Evolutionary conservation across 2,113 vertebrate genomes (phyloP).

Genomic region (Taurulus bubalis): DNA sequence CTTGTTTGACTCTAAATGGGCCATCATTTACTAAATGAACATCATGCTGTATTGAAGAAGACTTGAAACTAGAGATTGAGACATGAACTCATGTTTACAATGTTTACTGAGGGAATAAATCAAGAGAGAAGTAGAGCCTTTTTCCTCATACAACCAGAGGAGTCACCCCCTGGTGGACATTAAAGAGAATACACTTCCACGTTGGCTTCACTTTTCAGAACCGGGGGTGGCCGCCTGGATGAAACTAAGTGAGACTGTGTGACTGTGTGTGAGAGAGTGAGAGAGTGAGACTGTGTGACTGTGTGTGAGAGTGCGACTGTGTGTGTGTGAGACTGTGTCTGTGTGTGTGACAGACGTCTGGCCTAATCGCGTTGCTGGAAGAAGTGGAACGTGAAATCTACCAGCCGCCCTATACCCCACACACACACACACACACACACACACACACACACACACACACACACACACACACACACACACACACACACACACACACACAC

Average conservation of each 20-base stretch:
- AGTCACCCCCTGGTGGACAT: too few relatives aligned
- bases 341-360: conserved; percentile 76
- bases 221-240: too few relatives aligned
- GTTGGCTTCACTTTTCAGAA: too few relatives aligned
- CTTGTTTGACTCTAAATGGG: too few relatives aligned
- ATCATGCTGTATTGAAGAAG: too few relatives aligned
- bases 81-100: too few relatives aligned
- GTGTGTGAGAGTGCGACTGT: conserved; percentile 51
- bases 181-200: too few relatives aligned
- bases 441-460: conserved; percentile 30
- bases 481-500: conserved; percentile 37
- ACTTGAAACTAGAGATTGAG: too few relatives aligned
- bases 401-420: conserved; percentile 67
- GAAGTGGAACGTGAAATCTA: conserved; percentile 84
- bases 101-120: too few relatives aligned
- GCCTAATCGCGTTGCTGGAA: conserved; percentile 79
- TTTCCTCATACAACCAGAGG: too few relatives aligned
- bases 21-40: too few relatives aligned
- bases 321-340: conserved; percentile 35
- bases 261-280: conserved; percentile 39
- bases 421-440: conserved; percentile 24
- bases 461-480: conserved; percentile 7
- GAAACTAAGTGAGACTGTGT: conserved; percentile 16
- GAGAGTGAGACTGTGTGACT: conserved; percentile 51
- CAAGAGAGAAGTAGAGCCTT: too few relatives aligned